Evolutionary conservation across 35 echinoderm and acorn worm genomes (phyloP).

Genomic region (Apostichopus parvimensis): DNA sequence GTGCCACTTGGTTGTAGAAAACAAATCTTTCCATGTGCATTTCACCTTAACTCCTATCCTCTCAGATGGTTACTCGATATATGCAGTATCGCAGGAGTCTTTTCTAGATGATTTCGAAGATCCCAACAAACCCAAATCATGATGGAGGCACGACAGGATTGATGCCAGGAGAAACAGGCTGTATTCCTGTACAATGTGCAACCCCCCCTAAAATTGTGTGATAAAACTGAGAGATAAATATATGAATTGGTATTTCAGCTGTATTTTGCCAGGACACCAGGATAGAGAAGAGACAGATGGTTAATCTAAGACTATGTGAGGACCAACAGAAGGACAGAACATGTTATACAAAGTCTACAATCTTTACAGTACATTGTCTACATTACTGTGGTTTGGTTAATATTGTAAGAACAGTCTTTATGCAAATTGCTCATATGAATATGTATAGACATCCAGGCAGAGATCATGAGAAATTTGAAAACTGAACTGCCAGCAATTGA

Average conservation of each 20-base stretch:
- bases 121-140: slow-evolving; percentile 77
- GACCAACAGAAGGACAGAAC: too few relatives aligned
- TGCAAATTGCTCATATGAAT: too few relatives aligned
- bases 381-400: too few relatives aligned
- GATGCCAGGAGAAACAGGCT: not conserved
- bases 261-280: not conserved
- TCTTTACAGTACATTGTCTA: too few relatives aligned
- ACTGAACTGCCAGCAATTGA: too few relatives aligned
- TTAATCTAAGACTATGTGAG: not conserved
- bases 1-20: too few relatives aligned
- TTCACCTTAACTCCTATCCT: slow-evolving; percentile 16
- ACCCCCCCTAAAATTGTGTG: not conserved
- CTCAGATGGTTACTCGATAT: slow-evolving; percentile 94
- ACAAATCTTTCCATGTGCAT: too few relatives aligned
- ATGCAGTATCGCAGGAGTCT: slow-evolving; percentile 88
- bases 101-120: slow-evolving; percentile 97
- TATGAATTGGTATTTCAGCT: slow-evolving; percentile 1
- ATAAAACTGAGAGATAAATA: not conserved
- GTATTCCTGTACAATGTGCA: not conserved
- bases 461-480: too few relatives aligned
- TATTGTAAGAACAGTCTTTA: too few relatives aligned
- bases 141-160: not conserved
- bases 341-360: too few relatives aligned
- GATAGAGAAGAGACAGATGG: not conserved
- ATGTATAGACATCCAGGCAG: too few relatives aligned